A percentile compares a stretch with the other conserved stretches of the same genome.
Evolutionary conservation across 2,113 vertebrate genomes (phyloP).

Genomic region (Silurus meridionalis): DNA sequence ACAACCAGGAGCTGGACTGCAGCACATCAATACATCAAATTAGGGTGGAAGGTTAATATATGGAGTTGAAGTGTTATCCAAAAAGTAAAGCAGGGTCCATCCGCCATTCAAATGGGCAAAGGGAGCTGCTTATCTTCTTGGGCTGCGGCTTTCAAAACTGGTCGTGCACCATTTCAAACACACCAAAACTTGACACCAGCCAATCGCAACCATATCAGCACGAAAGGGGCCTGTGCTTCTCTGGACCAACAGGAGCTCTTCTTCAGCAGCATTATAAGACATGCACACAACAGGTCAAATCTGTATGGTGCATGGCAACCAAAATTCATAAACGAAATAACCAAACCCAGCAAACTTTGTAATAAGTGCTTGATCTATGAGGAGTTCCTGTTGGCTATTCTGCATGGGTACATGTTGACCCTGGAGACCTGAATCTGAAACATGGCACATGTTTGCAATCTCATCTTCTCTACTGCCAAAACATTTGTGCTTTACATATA

Average conservation of each 20-base stretch:
- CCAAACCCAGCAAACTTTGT: conserved; percentile 5
- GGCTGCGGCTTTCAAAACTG: conserved; percentile 7
- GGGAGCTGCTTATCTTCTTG: neutral
- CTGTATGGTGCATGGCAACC: conserved; percentile 26
- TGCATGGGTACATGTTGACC: conserved; percentile 25
- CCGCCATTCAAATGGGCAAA: conserved; percentile 11
- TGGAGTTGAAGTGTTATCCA: neutral
- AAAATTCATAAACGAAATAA: neutral
- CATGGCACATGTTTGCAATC: conserved; percentile 28
- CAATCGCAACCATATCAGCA: conserved; percentile 40
- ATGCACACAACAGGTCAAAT: neutral
- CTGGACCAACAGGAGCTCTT: neutral
- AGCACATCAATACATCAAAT: conserved; percentile 22
- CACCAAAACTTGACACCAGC: conserved; percentile 41
- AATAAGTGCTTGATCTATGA: conserved; percentile 21
- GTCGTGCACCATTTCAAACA: neutral
- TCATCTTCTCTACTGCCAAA: conserved; percentile 35
- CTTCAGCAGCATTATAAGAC: conserved; percentile 27
- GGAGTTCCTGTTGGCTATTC: neutral
- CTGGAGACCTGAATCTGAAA: conserved; percentile 6
- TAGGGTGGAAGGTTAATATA: conserved; percentile 20
- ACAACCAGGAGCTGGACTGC: conserved; percentile 28
- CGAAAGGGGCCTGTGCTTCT: conserved; percentile 8
- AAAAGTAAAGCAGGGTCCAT: conserved; percentile 2
- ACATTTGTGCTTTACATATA: conserved; percentile 17